These are phyloP conservation scores for Gambusia holbrooki DNA, from an alignment of 2,113 vertebrate species.

Conservation along the genomic window DNA sequence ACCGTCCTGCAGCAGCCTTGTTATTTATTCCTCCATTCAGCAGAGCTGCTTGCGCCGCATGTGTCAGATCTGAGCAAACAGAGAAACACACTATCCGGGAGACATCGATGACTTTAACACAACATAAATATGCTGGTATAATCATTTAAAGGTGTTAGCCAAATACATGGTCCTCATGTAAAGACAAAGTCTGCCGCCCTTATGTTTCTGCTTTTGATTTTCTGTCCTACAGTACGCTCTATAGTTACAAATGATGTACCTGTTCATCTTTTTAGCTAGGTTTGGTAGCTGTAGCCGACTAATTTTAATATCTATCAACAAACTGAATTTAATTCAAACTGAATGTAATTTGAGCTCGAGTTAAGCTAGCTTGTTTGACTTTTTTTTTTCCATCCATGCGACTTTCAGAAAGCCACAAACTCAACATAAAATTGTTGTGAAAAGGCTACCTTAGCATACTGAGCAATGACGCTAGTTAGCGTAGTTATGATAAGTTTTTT, in stretches of 20 bases:
- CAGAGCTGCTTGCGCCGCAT: slow-evolving; percentile 28
- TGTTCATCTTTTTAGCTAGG: neutral
- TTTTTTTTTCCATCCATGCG: no score
- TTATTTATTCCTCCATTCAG: slow-evolving; percentile 58
- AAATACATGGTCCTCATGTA: neutral
- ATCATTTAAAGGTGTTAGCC: neutral
- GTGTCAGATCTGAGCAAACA: slow-evolving; percentile 22
- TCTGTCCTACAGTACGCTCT: neutral
- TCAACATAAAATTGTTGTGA: neutral
- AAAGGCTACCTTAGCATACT: neutral
- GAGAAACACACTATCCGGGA: neutral
- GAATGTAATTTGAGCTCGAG: no score
- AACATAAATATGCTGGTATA: slow-evolving; percentile 5
- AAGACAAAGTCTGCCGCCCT: neutral
- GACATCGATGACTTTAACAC: slow-evolving; percentile 15
- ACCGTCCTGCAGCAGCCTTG: slow-evolving; percentile 36
- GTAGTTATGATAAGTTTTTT: no score
- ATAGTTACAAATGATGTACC: neutral
- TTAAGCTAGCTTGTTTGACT: no score
- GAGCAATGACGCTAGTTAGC: no score
- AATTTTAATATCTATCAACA: no score
- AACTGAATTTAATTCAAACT: no score
- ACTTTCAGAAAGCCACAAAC: no score
- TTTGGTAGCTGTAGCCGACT: neutral
- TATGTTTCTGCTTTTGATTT: neutral